A percentile compares a stretch with the other conserved stretches of the same genome.
Evolutionary conservation across 2,113 vertebrate species (phyloP).

Genomic region (Alaudala cheleensis): DNA sequence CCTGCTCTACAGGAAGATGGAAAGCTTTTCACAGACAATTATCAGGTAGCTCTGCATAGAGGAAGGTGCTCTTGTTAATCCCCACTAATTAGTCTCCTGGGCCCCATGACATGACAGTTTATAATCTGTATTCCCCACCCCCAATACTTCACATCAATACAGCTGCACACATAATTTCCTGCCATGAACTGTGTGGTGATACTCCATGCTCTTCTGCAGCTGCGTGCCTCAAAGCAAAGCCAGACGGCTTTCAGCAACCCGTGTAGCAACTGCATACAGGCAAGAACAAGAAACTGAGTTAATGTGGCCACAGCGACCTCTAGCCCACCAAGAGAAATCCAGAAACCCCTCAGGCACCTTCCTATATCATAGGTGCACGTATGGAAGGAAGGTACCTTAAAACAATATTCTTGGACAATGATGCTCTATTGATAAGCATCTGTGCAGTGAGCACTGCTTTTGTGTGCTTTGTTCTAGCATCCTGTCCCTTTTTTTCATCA

Average conservation of each 20-base stretch:
- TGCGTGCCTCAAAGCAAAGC: neutral
- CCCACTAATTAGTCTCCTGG: neutral
- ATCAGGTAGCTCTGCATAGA: neutral
- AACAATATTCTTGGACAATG: neutral
- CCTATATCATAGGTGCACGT: fast-evolving
- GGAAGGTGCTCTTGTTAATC: neutral
- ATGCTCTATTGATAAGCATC: neutral
- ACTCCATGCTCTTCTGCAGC: neutral
- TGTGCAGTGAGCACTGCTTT: neutral
- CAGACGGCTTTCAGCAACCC: neutral
- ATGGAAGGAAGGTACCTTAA: neutral
- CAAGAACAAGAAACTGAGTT: neutral
- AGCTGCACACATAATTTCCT: conserved; percentile 16
- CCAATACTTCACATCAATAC: neutral
- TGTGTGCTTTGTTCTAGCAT: neutral
- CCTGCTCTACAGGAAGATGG: neutral
- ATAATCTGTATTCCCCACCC: neutral
- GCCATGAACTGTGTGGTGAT: neutral
- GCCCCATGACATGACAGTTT: neutral
- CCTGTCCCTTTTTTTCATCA: neutral
- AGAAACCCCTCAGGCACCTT: neutral
- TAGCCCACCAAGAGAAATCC: neutral
- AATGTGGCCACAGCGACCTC: neutral
- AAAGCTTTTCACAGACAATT: neutral
- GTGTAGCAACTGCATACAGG: neutral